Conservation (phyloP, 2,888 invertebrate genomes). For the Zaprionus lineosus region DNA sequence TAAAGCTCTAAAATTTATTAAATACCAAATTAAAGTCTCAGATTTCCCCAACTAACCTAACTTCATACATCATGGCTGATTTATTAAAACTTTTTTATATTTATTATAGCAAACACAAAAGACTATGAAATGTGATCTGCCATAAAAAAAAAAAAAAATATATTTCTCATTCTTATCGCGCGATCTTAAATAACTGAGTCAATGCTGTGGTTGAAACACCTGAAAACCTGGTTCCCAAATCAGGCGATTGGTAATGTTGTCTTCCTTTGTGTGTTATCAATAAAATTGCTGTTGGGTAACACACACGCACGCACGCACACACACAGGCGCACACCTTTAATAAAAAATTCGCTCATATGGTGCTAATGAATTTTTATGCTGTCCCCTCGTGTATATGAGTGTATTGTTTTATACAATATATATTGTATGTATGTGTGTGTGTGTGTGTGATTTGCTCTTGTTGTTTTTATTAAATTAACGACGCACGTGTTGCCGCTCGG, state of each 20-base stretch:
- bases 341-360: conserved; percentile 51
- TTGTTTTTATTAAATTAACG: conserved; percentile 68
- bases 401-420: conserved; percentile 5
- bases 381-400: conserved; percentile 9
- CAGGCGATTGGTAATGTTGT: background rate
- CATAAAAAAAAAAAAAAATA: too few relatives aligned
- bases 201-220: too few relatives aligned
- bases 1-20: too few relatives aligned
- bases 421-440: conserved; percentile 7
- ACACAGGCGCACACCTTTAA: too few relatives aligned
- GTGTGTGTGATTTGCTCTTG: conserved; percentile 37
- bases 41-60: too few relatives aligned
- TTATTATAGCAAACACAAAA: too few relatives aligned
- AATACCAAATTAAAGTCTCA: too few relatives aligned
- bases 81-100: too few relatives aligned
- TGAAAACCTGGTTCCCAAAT: background rate
- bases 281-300: conserved; percentile 20
- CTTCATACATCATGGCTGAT: too few relatives aligned
- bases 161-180: too few relatives aligned
- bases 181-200: too few relatives aligned
- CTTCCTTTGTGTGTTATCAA: background rate
- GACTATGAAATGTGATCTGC: too few relatives aligned
- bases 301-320: conserved; percentile 17
- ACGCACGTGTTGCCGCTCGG: conserved; percentile 64
- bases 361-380: conserved; percentile 68